phyloP scores from a whole-genome alignment of 2,888 invertebrate species.

The Hypena proboscidalis region DNA sequence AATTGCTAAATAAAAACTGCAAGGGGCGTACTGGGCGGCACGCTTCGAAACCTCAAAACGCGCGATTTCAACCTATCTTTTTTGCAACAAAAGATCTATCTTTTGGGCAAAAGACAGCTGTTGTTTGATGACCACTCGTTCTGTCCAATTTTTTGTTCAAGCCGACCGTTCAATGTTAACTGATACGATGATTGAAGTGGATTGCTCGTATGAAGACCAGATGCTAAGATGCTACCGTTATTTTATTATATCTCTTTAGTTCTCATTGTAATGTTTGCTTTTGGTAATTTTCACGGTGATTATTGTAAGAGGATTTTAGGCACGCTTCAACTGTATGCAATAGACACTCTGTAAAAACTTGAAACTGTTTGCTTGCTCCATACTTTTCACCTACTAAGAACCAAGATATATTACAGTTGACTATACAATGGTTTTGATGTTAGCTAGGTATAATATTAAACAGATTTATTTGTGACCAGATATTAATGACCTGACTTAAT shows the following conservation, averaged over 20 bases:
- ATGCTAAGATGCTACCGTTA: slow-evolving; percentile 50
- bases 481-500: no score
- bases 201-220: slow-evolving; percentile 43
- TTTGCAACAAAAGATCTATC: slow-evolving; percentile 33
- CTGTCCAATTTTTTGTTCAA: slow-evolving; percentile 60
- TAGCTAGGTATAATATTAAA: no score
- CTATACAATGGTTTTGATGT: no score
- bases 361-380: no score
- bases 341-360: no score
- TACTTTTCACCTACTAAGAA: no score
- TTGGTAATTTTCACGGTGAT: slow-evolving; percentile 24
- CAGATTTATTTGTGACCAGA: no score
- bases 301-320: not conserved
- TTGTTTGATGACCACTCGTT: slow-evolving; percentile 80
- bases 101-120: slow-evolving; percentile 70
- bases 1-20: slow-evolving; percentile 61
- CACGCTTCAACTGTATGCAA: not conserved
- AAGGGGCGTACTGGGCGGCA: slow-evolving; percentile 76
- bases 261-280: slow-evolving; percentile 11
- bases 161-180: slow-evolving; percentile 55
- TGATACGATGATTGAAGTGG: slow-evolving; percentile 71
- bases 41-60: slow-evolving; percentile 70
- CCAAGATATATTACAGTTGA: no score
- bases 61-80: slow-evolving; percentile 52
- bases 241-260: slow-evolving; percentile 22